Conservation (phyloP, 2,113 vertebrate genomes). For the Heteronetta atricapilla region DNA sequence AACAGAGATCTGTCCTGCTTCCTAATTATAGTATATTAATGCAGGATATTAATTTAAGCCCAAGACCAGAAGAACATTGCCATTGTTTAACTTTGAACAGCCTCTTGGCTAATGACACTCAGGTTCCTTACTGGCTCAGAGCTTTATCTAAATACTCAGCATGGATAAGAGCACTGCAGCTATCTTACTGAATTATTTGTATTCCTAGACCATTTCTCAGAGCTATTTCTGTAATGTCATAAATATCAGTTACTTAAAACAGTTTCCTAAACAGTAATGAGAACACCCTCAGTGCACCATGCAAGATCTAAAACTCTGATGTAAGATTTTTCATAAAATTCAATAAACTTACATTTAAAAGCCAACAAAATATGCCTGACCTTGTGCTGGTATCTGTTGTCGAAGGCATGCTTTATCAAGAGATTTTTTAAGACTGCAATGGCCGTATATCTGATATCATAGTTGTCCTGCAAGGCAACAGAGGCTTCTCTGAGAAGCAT, state of each 20-base stretch:
- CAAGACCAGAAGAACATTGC: not conserved
- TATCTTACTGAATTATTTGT: not conserved
- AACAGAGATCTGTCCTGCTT: not conserved
- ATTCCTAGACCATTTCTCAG: not conserved
- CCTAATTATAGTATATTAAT: not conserved
- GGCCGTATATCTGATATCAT: conserved; percentile 87
- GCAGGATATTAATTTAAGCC: conserved; percentile 7
- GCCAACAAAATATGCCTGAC: conserved; percentile 60
- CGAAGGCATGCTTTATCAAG: conserved; percentile 93
- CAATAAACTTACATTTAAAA: not conserved
- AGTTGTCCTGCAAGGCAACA: conserved; percentile 86
- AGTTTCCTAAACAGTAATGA: not conserved
- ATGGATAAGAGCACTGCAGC: not conserved
- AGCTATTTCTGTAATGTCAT: not conserved
- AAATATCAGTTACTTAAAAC: not conserved
- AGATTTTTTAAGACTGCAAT: conserved; percentile 92
- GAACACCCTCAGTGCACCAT: not conserved
- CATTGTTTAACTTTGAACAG: not conserved
- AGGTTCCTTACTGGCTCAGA: not conserved
- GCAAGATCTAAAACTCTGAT: not conserved
- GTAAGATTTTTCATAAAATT: not conserved
- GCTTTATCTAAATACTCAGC: not conserved
- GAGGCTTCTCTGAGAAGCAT: conserved; percentile 90
- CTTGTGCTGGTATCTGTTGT: conserved; percentile 91
- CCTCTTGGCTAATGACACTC: not conserved